Conservation (phyloP, 2,113 vertebrate genomes). For the Noctilio leporinus region DNA sequence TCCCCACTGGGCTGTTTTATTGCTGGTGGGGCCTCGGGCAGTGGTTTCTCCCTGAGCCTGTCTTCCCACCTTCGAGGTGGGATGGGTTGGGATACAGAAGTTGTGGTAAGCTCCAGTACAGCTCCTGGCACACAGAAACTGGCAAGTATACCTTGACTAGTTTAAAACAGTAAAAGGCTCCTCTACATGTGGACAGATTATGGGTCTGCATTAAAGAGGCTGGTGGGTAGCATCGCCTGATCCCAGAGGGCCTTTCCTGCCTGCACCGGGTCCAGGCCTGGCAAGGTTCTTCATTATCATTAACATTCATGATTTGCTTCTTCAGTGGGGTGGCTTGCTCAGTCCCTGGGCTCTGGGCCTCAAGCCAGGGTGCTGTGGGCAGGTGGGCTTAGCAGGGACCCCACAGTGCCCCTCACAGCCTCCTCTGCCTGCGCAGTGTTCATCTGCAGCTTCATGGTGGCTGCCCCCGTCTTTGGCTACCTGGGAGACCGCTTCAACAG, state of each 20-base stretch:
- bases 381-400: neutral
- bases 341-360: neutral
- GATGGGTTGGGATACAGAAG: neutral
- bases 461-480: constrained; percentile 97
- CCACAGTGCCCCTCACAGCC: rapidly evolving
- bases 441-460: constrained; percentile 99
- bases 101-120: neutral
- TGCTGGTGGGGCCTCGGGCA: neutral
- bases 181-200: rapidly evolving
- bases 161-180: neutral
- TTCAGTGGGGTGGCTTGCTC: neutral
- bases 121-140: neutral
- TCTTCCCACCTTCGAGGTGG: neutral
- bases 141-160: rapidly evolving
- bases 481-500: constrained; percentile 99
- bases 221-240: rapidly evolving
- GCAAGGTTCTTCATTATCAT: neutral
- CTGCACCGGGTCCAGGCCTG: neutral
- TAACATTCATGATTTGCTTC: neutral
- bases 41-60: neutral
- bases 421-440: constrained; percentile 84
- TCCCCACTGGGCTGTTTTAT: neutral
- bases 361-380: neutral
- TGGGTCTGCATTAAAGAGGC: neutral
- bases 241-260: no score